Base-by-base conservation (phyloP, 2,113 vertebrate species). In the Syngnathus scovelli region DNA sequence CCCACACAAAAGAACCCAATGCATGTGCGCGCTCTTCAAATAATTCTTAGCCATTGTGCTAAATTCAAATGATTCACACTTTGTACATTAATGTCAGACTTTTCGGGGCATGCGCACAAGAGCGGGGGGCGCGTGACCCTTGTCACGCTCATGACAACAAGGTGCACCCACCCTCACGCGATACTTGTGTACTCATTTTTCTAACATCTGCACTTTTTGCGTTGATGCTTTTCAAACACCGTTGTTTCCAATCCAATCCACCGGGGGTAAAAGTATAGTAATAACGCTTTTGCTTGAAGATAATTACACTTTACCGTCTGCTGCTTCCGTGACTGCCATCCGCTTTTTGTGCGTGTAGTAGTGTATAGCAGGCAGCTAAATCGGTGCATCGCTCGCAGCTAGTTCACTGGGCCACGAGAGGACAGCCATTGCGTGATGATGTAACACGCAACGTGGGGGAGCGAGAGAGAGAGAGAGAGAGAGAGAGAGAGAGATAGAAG, bases 331-430 rank as follows among this genome's bases (percentile, higher is more conserved):
- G 55, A 58, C 55, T 8, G 9, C 11, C 19, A 7, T 51, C 12
- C 46, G 12, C 51, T 54, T 3, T 9, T 9, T 9, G 49, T 52
- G 52, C 5, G 52, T 11, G 59, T 39, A n/a, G 19, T 7, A 10
- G 36, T 43, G 60, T 41, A 13, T 72, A 8, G 41, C 9, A 43
- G 12, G 77, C 79, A 27, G 61, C 61, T 79, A 76, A 76, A 87
- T 83, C 74, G 79, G 74, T 78, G 78, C 80, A 84, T 71, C 71
- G 82, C 83, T 80, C 70, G 75, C 75, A 87, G 87, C 81, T 78
- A 86, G 90, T 90, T 91, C 90, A 91, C 82, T 91, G 81, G 89
- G 89, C 83, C 91, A 92, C 69, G 76, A 70, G 85, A 87, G 85
- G 86, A 89, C 88, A 88, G 80, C 77, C 52, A 81, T 86, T 82